Evolutionary conservation across 2,888 invertebrate species (phyloP).

Genomic region (Diadegma fenestrale): DNA sequence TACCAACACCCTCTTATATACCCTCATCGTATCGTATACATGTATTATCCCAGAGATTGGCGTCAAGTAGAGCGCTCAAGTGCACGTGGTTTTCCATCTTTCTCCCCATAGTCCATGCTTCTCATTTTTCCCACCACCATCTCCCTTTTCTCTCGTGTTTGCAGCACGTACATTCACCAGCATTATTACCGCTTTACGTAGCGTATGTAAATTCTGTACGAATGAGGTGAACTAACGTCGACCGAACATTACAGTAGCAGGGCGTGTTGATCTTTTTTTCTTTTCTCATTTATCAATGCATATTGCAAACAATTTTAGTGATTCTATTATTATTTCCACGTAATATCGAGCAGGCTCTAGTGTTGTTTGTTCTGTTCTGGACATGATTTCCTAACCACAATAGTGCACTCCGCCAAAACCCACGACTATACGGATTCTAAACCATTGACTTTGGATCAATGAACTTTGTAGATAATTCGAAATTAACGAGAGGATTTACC

Average conservation of each 20-base stretch:
- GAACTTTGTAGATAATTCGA: neutral
- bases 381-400: neutral
- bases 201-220: neutral
- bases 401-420: neutral
- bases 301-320: neutral
- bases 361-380: neutral
- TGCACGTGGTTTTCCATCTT: conserved; percentile 25
- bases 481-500: neutral
- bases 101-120: neutral
- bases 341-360: neutral
- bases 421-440: neutral
- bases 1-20: conserved; percentile 29
- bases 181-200: conserved; percentile 25
- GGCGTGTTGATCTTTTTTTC: neutral
- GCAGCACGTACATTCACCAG: conserved; percentile 30
- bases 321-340: neutral
- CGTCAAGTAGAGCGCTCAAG: conserved; percentile 62
- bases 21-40: conserved; percentile 37
- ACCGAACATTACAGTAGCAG: conserved; percentile 15
- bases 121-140: conserved; percentile 45
- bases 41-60: conserved; percentile 40
- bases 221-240: conserved; percentile 2
- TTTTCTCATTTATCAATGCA: conserved; percentile 10
- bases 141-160: conserved; percentile 48
- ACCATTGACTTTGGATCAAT: neutral